These are phyloP conservation scores for Gila robusta DNA, from an alignment of 2,797 vertebrate genomes.

Conservation along the genomic window DNA sequence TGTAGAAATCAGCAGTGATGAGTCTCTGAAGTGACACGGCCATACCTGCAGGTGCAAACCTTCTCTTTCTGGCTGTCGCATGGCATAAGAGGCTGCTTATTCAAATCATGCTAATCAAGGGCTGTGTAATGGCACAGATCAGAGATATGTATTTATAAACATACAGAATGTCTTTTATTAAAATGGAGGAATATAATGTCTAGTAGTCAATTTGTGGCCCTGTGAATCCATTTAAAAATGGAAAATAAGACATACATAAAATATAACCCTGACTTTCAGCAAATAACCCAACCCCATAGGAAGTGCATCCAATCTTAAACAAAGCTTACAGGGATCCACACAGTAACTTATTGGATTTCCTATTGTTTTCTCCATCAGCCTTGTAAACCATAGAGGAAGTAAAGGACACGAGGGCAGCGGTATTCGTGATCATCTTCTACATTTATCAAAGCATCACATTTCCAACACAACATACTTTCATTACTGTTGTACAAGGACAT, in stretches of 20 bases:
- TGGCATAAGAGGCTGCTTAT: constrained; percentile 73
- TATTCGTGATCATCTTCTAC: not conserved
- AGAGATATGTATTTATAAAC: constrained; percentile 50
- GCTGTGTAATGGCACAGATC: constrained; percentile 66
- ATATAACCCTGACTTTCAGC: not conserved
- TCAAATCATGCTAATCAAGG: constrained; percentile 81
- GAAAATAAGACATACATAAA: not conserved
- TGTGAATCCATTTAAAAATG: not conserved
- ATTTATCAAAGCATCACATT: constrained; percentile 24
- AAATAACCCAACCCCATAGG: not conserved
- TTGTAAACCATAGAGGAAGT: constrained; percentile 7
- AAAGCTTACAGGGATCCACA: not conserved
- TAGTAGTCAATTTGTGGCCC: not conserved
- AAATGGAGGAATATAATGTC: not conserved
- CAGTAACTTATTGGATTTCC: not conserved
- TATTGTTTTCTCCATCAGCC: not conserved
- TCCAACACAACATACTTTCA: not conserved
- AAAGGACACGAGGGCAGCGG: not conserved
- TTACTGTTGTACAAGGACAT: constrained; percentile 2
- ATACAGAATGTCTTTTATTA: not conserved
- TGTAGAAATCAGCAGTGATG: constrained; percentile 72
- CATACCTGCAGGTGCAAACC: constrained; percentile 75
- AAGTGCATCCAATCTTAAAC: not conserved
- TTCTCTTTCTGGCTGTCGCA: constrained; percentile 74
- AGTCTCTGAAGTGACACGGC: constrained; percentile 70